These are phyloP conservation scores for Diabrotica virgifera DNA, from an alignment of 1,140 invertebrate genomes.

Conservation along the genomic window DNA sequence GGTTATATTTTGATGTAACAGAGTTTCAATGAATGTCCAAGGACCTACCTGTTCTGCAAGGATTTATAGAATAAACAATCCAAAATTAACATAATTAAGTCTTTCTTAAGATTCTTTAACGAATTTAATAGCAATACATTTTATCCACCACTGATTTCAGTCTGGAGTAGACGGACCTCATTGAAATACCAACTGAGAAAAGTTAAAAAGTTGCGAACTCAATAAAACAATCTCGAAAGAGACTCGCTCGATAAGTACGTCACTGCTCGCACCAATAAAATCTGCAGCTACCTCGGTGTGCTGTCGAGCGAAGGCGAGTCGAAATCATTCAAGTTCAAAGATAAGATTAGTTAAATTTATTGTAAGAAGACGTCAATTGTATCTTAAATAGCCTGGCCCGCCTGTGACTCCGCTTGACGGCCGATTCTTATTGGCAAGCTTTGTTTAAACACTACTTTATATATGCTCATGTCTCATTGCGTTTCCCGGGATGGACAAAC, in stretches of 20 bases:
- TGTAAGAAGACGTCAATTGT: constrained; percentile 32
- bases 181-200: no score
- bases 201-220: no score
- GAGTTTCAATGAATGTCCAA: no score
- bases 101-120: no score
- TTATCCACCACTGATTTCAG: no score
- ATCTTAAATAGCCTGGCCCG: constrained; percentile 30
- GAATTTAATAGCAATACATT: no score
- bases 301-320: constrained; percentile 19
- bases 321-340: constrained; percentile 30
- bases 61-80: no score
- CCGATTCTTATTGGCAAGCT: constrained; percentile 25
- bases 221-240: no score
- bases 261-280: background rate
- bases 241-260: background rate
- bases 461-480: constrained; percentile 23
- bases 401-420: constrained; percentile 22
- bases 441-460: constrained; percentile 28
- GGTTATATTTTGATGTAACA: no score
- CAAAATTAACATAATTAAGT: no score
- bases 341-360: constrained; percentile 33
- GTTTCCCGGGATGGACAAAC: constrained; percentile 23
- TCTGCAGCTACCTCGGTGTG: background rate
- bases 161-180: no score
- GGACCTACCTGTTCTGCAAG: no score